phyloP scores from a whole-genome alignment of 2,888 invertebrate genomes.

The Ochropleura leucogaster region DNA sequence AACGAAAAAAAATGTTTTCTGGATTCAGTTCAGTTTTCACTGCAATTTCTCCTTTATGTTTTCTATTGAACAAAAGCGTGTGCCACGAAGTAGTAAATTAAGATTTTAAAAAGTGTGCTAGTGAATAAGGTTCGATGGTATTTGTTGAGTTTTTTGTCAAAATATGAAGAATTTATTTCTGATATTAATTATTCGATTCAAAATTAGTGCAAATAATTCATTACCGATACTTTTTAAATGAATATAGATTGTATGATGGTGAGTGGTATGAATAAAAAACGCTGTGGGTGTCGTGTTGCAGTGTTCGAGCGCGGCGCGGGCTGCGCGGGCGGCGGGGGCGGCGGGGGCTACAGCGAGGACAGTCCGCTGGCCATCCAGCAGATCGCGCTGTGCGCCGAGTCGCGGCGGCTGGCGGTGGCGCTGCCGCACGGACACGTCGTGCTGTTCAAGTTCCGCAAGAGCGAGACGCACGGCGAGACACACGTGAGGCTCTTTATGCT shows the following conservation, averaged over 20 bases:
- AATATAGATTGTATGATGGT: not conserved
- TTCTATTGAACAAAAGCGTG: no score
- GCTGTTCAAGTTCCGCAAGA: conserved; percentile 98
- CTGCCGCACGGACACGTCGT: conserved; percentile 98
- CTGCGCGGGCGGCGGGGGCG: conserved; percentile 28
- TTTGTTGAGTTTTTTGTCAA: no score
- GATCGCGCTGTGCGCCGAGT: conserved; percentile 98
- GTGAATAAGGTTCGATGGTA: no score
- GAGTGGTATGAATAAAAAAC: not conserved
- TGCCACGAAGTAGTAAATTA: no score
- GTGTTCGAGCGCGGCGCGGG: conserved; percentile 82
- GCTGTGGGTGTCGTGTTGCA: conserved; percentile 52
- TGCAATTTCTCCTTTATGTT: no score
- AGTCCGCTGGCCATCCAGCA: conserved; percentile 97
- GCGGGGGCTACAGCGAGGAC: conserved; percentile 90
- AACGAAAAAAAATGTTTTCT: no score
- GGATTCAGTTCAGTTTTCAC: no score
- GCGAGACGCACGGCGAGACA: conserved; percentile 95
- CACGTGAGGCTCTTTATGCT: conserved; percentile 91
- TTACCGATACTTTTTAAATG: no score
- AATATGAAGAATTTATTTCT: no score
- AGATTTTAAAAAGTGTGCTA: no score
- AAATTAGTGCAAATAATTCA: no score
- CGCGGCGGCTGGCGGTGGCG: conserved; percentile 95
- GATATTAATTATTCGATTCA: no score